phyloP scores from a whole-genome alignment of 2,113 vertebrate species.

The Sceloporus undulatus region DNA sequence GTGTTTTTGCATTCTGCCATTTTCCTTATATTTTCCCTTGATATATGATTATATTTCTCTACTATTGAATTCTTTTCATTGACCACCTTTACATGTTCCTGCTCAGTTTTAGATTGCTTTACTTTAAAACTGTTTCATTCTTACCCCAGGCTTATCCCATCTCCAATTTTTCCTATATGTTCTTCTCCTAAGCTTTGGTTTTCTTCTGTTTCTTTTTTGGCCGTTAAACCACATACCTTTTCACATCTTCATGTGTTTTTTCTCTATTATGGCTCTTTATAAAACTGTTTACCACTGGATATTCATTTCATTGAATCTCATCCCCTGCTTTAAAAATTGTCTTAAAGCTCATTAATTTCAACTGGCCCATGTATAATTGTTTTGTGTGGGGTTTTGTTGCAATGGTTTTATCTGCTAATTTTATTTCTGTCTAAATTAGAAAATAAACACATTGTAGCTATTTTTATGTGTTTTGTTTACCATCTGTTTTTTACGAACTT shows the following conservation, averaged over 20 bases:
- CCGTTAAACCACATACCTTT: background rate
- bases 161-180: background rate
- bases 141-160: background rate
- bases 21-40: background rate
- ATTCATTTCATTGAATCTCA: background rate
- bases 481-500: background rate
- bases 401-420: background rate
- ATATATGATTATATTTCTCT: background rate
- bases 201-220: background rate
- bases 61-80: background rate
- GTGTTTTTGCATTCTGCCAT: too few relatives aligned
- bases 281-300: background rate
- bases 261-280: background rate
- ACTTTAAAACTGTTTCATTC: background rate
- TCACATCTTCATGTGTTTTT: background rate
- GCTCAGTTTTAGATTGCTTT: background rate
- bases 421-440: background rate
- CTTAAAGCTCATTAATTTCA: conserved; percentile 2
- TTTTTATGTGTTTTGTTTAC: background rate
- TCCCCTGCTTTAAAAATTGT: background rate
- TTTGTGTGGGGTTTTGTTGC: background rate
- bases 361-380: background rate
- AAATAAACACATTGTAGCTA: background rate
- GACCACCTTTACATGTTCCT: background rate
- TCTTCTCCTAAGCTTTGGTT: background rate